A percentile compares a stretch with the other conserved stretches of the same genome.
phyloP scores from a whole-genome alignment of 2,888 invertebrate species.

The Orchesella flavescens region DNA sequence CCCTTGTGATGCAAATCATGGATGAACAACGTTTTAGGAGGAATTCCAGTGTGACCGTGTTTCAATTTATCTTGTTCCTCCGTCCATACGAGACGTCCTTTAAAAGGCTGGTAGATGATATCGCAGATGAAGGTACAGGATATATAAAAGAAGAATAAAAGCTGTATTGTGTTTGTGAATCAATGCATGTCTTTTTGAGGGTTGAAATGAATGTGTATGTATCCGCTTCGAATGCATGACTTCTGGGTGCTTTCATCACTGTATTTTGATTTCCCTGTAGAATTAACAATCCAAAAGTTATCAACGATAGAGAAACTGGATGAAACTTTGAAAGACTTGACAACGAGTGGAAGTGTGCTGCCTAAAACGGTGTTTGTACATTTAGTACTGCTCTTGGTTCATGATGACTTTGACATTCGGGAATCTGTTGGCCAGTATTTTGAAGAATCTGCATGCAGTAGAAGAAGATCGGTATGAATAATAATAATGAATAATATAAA shows the following conservation, averaged over 20 bases:
- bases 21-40: constrained; percentile 72
- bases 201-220: too few species aligned
- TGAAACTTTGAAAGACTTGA: constrained; percentile 45
- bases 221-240: too few species aligned
- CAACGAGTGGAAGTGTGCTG: constrained; percentile 53
- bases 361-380: constrained; percentile 60
- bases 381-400: constrained; percentile 56
- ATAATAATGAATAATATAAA: neutral
- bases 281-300: constrained; percentile 53
- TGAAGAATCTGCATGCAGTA: constrained; percentile 51
- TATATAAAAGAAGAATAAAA: neutral
- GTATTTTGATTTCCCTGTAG: constrained; percentile 44
- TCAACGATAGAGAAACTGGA: constrained; percentile 44
- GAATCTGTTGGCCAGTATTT: constrained; percentile 62
- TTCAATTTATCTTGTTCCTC: constrained; percentile 74
- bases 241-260: too few species aligned
- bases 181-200: too few species aligned
- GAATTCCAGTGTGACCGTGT: constrained; percentile 74
- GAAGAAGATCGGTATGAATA: constrained; percentile 52
- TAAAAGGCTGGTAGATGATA: constrained; percentile 73
- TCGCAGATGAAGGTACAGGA: constrained; percentile 73
- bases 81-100: constrained; percentile 72
- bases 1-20: constrained; percentile 73
- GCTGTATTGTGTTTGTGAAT: too few species aligned
- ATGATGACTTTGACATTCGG: constrained; percentile 57